These are phyloP conservation scores for Bubalus kerabau DNA, from an alignment of 2,113 vertebrate species.

Conservation along the genomic window DNA sequence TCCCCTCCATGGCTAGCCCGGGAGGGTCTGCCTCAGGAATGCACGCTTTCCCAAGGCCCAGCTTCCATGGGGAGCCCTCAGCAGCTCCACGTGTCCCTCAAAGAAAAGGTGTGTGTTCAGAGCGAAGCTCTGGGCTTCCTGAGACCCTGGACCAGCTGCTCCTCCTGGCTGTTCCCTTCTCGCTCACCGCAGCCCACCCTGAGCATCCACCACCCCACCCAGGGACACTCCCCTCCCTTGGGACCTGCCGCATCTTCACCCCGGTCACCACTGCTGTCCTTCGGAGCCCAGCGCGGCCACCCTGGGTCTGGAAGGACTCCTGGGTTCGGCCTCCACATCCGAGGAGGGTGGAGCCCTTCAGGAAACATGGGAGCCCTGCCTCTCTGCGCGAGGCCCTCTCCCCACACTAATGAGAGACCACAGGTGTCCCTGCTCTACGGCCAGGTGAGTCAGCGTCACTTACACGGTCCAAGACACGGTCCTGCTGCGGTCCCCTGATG, in stretches of 20 bases:
- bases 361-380: background rate
- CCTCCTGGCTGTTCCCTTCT: background rate
- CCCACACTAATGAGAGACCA: background rate
- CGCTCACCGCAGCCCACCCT: fast-evolving
- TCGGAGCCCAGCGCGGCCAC: fast-evolving
- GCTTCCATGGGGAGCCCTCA: background rate
- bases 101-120: too few species aligned
- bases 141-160: background rate
- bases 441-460: background rate
- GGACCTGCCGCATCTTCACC: background rate
- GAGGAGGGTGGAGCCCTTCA: background rate
- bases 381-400: background rate
- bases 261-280: background rate
- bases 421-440: background rate
- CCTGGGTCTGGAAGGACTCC: background rate
- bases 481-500: background rate
- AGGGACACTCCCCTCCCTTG: background rate
- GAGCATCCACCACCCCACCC: too few species aligned
- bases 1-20: background rate
- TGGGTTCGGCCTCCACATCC: background rate
- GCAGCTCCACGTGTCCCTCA: background rate
- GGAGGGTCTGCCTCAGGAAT: background rate
- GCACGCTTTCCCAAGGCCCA: background rate
- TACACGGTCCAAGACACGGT: background rate
- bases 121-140: fast-evolving